Base-by-base conservation (phyloP, 1,140 invertebrate genomes). In the Lasioglossum albipes region DNA sequence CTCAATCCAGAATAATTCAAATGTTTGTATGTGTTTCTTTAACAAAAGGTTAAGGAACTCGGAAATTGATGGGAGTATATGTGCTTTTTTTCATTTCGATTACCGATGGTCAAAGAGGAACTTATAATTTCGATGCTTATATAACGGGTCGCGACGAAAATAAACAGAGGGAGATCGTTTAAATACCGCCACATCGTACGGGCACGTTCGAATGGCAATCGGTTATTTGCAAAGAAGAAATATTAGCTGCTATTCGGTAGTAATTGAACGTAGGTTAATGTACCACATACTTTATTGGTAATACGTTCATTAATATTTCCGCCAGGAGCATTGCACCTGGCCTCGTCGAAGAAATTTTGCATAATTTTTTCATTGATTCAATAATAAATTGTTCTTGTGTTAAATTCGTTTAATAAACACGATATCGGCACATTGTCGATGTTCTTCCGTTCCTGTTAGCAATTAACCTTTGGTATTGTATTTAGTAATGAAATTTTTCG, bases 191-290 rank as follows among this genome's bases (percentile, higher is more conserved):
- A 67, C 16, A 73, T 72, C 59, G 31, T 57, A 5, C 54, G 54
- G 13, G 18, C 18, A 20, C 76, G 82, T 82, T 73, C 72, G 71
- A 54, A 62, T 10, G 57, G 65, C 64, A 74, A 83, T 86, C 64
- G 81, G 70, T 86, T 83, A 86, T 81, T 80, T 57, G 41, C 61
- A 70, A 86, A 71, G 76, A 85, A 85, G 80, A 83, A 86, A 86
- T 86, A 86, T 86, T 86, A 77, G 77, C 72, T 45, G 75, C 49
- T 20, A 59, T 69, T 64, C 61, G 75, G 22, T 82, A 69, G 85
- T 86, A 86, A 83, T 86, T 86, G 66, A 86, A 52, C 22, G 27
- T 62, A 52, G 85, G 61, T 80, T 83, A 80, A 83, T 76, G 65
- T 27, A 80, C 67, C 64, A 36, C 65, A 71, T 75, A 77, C 77